These are phyloP conservation scores for Hyppa rectilinea DNA, from an alignment of 2,888 invertebrate genomes.

Conservation along the genomic window DNA sequence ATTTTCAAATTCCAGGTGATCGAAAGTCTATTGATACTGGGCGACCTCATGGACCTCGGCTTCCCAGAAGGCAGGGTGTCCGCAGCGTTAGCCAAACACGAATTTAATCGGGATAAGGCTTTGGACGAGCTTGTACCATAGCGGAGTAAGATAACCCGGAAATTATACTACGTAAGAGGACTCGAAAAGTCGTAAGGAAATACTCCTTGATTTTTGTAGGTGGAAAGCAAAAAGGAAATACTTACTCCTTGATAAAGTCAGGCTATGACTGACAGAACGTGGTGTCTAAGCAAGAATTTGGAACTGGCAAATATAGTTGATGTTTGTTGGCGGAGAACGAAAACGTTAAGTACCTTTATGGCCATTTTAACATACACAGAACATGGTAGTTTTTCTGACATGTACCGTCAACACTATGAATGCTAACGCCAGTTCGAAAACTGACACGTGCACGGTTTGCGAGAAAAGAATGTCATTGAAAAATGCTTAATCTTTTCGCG, in stretches of 20 bases:
- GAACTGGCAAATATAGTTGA: constrained; percentile 3
- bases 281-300: constrained; percentile 10
- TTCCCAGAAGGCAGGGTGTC: constrained; percentile 95
- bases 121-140: constrained; percentile 95
- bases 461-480: not conserved
- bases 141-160: constrained; percentile 52
- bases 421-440: not conserved
- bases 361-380: not conserved
- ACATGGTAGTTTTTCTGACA: not conserved
- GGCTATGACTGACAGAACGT: constrained; percentile 36
- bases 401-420: not conserved
- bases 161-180: constrained; percentile 41
- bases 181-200: constrained; percentile 52
- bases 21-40: constrained; percentile 94
- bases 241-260: constrained; percentile 34
- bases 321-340: not conserved
- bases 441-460: not conserved
- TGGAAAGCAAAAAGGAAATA: constrained; percentile 5
- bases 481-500: constrained; percentile 1
- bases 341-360: not conserved
- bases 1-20: constrained; percentile 91
- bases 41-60: constrained; percentile 95
- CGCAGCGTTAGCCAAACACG: constrained; percentile 93
- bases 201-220: constrained; percentile 38
- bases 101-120: constrained; percentile 96